These are phyloP conservation scores for Sinohyriopsis cumingii DNA, from an alignment of 2,888 invertebrate genomes.

Conservation along the genomic window DNA sequence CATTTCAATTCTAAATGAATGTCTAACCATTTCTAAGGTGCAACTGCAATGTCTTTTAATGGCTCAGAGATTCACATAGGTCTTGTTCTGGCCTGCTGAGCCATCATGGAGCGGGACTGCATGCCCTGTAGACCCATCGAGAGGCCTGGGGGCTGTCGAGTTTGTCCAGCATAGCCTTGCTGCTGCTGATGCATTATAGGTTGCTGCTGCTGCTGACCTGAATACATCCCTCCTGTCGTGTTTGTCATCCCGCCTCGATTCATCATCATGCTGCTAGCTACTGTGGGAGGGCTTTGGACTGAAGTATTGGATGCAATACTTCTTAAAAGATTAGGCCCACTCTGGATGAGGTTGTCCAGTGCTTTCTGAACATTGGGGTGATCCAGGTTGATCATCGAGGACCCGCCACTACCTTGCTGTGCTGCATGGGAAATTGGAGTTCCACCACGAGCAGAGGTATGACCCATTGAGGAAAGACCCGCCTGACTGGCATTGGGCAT, in stretches of 20 bases:
- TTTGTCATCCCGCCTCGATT: no score
- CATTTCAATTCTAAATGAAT: no score
- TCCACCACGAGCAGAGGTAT: conserved; percentile 14
- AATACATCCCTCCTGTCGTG: no score
- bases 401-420: conserved; percentile 14
- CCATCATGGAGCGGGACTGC: no score
- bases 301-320: conserved; percentile 57
- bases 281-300: no score
- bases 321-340: conserved; percentile 68
- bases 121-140: conserved; percentile 1
- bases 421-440: conserved; percentile 8
- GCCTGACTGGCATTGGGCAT: conserved; percentile 8
- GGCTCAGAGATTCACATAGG: no score
- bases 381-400: conserved; percentile 69
- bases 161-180: neutral
- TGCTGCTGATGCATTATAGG: neutral
- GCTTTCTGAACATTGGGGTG: conserved; percentile 73
- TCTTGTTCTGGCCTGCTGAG: no score
- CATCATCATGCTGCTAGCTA: no score
- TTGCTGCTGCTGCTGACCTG: conserved; percentile 2
- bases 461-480: conserved; percentile 5
- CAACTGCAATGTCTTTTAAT: no score
- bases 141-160: conserved; percentile 7
- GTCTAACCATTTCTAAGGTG: no score
- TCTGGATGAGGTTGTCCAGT: conserved; percentile 72